These are phyloP conservation scores for Anguilla anguilla DNA, from an alignment of 2,797 vertebrate genomes.

Conservation along the genomic window DNA sequence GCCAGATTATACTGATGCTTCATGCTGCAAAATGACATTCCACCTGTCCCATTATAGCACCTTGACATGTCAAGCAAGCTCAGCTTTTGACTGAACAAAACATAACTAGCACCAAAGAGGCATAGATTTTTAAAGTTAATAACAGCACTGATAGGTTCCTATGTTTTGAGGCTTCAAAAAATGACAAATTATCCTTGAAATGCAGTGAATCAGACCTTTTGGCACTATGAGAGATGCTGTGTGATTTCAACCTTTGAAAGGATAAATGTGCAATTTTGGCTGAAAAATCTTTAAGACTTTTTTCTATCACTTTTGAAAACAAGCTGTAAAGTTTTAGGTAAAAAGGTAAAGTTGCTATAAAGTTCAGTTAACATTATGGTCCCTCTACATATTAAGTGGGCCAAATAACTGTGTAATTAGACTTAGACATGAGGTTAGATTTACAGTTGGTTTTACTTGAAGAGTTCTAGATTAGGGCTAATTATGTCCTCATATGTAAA, in stretches of 20 bases:
- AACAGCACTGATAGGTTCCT: constrained; percentile 22
- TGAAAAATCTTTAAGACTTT: not conserved
- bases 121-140: constrained; percentile 36
- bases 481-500: not conserved
- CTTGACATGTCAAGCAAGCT: constrained; percentile 48
- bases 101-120: constrained; percentile 20
- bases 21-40: constrained; percentile 68
- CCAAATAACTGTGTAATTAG: not conserved
- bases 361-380: not conserved
- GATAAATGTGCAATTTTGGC: not conserved
- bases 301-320: not conserved
- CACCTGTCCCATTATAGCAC: constrained; percentile 63
- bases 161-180: constrained; percentile 23
- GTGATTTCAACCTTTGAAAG: not conserved
- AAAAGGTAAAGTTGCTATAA: not conserved
- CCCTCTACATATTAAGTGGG: not conserved
- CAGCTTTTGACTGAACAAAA: constrained; percentile 47
- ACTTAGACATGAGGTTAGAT: not conserved
- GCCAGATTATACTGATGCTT: constrained; percentile 57
- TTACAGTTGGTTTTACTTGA: not conserved
- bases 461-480: not conserved
- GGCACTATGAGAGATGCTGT: not conserved
- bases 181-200: constrained; percentile 35
- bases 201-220: constrained; percentile 12
- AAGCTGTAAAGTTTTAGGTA: not conserved